A percentile compares a stretch with the other conserved stretches of the same genome.
These are phyloP conservation scores for Hetaerina americana DNA, from an alignment of 1,140 invertebrate species.

Conservation along the genomic window DNA sequence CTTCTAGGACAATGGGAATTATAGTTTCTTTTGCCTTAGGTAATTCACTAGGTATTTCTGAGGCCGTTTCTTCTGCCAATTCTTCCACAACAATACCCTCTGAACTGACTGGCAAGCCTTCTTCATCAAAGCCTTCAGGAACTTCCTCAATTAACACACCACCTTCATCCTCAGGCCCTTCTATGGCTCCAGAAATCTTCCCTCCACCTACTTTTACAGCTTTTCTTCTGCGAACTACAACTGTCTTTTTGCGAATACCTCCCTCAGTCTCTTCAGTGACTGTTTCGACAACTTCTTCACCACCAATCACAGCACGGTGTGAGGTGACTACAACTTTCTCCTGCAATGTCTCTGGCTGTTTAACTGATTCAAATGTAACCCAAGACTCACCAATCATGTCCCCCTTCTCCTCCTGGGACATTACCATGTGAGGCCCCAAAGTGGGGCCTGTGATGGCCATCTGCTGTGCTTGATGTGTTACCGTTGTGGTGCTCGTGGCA, in stretches of 20 bases:
- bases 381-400: background rate
- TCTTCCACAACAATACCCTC: slow-evolving; percentile 25
- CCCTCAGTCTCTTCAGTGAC: background rate
- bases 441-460: background rate
- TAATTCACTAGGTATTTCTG: slow-evolving; percentile 10
- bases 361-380: background rate
- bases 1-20: background rate
- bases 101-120: slow-evolving; percentile 18
- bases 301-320: background rate
- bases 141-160: background rate
- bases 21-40: slow-evolving; percentile 9
- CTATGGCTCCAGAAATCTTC: background rate
- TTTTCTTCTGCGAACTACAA: background rate
- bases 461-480: background rate
- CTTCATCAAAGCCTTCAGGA: slow-evolving; percentile 26
- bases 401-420: background rate
- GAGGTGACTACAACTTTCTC: background rate
- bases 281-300: background rate
- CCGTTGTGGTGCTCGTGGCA: background rate
- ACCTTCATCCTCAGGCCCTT: slow-evolving; percentile 8
- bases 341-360: background rate
- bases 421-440: background rate
- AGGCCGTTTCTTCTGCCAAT: slow-evolving; percentile 20
- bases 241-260: background rate
- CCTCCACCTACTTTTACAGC: background rate